These are phyloP conservation scores for Pandemis heparana DNA, from an alignment of 2,888 invertebrate species.

Conservation along the genomic window DNA sequence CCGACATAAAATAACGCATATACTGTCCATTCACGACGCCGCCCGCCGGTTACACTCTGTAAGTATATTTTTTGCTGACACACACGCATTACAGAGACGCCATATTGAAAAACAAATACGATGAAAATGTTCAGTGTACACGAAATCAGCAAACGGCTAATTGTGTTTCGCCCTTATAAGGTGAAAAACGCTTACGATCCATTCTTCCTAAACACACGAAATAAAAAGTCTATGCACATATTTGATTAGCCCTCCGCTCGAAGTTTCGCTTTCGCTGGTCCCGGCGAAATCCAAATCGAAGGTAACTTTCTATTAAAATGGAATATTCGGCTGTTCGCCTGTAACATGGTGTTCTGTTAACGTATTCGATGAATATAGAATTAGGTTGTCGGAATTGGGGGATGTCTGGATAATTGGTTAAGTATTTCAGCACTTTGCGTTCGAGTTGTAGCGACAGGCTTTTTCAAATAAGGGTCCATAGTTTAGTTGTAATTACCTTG, in stretches of 20 bases:
- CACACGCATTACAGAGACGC: too few relatives aligned
- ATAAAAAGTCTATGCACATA: constrained; percentile 7
- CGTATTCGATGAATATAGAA: constrained; percentile 25
- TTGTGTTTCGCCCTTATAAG: not conserved
- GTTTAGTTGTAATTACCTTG: too few relatives aligned
- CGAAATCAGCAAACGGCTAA: not conserved
- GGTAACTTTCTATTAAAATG: constrained; percentile 23
- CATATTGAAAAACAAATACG: not conserved
- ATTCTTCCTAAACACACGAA: constrained; percentile 16
- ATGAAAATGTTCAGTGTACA: not conserved
- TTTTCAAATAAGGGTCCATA: not conserved
- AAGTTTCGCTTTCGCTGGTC: constrained; percentile 8
- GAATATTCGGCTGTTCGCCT: constrained; percentile 18
- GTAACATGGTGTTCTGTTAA: constrained; percentile 10
- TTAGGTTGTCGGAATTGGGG: not conserved
- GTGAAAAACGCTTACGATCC: constrained; percentile 1
- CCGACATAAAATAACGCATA: constrained; percentile 96
- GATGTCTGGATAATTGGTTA: constrained; percentile 9
- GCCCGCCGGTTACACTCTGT: constrained; percentile 95
- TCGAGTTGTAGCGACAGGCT: not conserved
- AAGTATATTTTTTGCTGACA: constrained; percentile 64
- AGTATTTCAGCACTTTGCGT: constrained; percentile 9
- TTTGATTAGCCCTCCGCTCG: constrained; percentile 13
- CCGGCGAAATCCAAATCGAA: constrained; percentile 15
- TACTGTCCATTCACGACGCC: constrained; percentile 97